Conservation (phyloP, 2,113 vertebrate species). For the Nibea albiflora region DNA sequence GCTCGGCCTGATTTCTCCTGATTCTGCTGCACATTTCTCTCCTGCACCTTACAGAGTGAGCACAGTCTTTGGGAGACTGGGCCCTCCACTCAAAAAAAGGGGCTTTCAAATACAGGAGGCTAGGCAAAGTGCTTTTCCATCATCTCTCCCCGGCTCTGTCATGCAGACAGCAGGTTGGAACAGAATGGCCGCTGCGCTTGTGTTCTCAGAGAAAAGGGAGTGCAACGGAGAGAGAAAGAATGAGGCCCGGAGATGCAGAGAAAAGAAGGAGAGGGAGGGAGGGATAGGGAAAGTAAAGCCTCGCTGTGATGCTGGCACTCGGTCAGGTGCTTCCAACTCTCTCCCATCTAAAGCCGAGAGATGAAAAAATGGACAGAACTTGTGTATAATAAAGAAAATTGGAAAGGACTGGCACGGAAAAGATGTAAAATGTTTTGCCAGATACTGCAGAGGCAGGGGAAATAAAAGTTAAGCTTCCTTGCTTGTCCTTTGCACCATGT, state of each 20-base stretch:
- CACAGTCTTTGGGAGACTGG: neutral
- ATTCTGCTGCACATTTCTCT: constrained; percentile 28
- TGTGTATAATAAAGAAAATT: constrained; percentile 46
- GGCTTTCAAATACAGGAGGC: constrained; percentile 58
- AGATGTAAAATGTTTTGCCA: constrained; percentile 2
- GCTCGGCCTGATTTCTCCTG: constrained; percentile 21
- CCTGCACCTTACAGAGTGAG: constrained; percentile 19
- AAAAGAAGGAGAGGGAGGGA: constrained; percentile 5
- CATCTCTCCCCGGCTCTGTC: constrained; percentile 65
- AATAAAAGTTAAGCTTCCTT: constrained; percentile 60
- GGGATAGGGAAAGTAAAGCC: constrained; percentile 30
- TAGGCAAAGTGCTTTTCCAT: constrained; percentile 65
- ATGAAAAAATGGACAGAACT: constrained; percentile 39
- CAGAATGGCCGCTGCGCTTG: constrained; percentile 61
- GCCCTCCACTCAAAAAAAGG: constrained; percentile 30
- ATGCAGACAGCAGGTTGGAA: constrained; percentile 71
- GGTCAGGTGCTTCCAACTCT: constrained; percentile 39
- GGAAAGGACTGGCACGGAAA: constrained; percentile 21
- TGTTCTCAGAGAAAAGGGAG: constrained; percentile 49
- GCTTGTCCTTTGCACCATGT: constrained; percentile 63
- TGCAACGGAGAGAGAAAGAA: constrained; percentile 26
- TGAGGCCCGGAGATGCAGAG: constrained; percentile 16
- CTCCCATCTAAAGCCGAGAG: constrained; percentile 33
- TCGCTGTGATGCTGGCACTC: constrained; percentile 58
- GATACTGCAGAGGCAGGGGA: constrained; percentile 34